Evolutionary conservation across 2,113 vertebrate genomes (phyloP).

Genomic region (Macheiramphus alcinus): DNA sequence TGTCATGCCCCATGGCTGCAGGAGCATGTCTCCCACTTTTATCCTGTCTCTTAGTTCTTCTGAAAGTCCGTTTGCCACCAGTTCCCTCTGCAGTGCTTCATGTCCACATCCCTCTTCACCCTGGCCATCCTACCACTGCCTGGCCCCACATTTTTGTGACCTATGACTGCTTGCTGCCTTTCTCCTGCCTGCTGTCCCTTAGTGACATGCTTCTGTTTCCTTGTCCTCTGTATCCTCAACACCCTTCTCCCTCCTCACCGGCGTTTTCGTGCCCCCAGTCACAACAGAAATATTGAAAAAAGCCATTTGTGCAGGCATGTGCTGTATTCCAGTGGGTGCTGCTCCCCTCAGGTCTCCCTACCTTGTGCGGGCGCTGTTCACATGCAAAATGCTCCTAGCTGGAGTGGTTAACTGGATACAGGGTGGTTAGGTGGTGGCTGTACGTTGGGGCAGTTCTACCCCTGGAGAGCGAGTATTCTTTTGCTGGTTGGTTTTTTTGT

Average conservation of each 20-base stretch:
- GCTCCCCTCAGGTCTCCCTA: not conserved
- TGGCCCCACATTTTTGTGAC: too few relatives aligned
- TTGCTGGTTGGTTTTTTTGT: not conserved
- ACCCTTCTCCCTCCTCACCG: not conserved
- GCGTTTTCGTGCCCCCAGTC: not conserved
- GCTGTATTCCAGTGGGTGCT: not conserved
- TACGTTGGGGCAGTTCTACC: accelerated
- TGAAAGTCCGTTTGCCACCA: accelerated
- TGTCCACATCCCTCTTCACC: not conserved
- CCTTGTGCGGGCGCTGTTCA: not conserved
- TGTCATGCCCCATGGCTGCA: accelerated
- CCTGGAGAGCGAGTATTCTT: not conserved
- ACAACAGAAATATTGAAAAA: not conserved
- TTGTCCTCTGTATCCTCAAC: not conserved
- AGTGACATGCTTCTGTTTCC: not conserved
- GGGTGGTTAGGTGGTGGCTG: not conserved
- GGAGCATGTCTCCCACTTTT: not conserved
- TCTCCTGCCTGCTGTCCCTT: not conserved
- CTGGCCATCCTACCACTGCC: accelerated
- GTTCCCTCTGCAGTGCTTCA: not conserved
- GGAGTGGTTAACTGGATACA: not conserved
- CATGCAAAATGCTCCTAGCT: not conserved
- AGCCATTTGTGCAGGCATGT: not conserved
- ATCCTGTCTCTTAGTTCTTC: not conserved
- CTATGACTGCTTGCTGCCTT: not conserved